Base-by-base conservation (phyloP, 1,140 invertebrate genomes). In the Aphaenogaster floridana region DNA sequence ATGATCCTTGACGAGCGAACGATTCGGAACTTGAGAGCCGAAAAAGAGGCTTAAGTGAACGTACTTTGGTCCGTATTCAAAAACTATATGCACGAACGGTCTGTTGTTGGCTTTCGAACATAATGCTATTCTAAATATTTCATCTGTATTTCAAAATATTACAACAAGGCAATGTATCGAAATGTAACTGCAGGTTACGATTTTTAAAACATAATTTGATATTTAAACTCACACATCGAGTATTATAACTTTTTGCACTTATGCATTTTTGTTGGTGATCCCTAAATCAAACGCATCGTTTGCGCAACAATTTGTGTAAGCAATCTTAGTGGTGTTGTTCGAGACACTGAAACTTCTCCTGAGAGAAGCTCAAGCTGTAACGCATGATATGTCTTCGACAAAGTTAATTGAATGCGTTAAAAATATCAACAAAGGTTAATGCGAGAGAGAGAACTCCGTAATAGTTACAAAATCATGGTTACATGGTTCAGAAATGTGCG, bases 401-500 rank as follows among this genome's bases (percentile, higher is more conserved):
- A 52, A 50, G 77, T 66, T 66, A 64, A 21, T 9, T n/a, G 34
- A 79, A 66, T 79, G 42, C 21, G 76, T 2, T 78, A 45, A 45
- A 59, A 48, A 79, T 64, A 66, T 7, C 7, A 17, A 79, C n/a
- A 17, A 61, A 74, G 21, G 61, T 61, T 61, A 34, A 21, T 66
- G 42, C 17, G 59, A 48, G 45, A 78, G 42, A 11, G 59, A 48
- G 45, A 78, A 61, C 3, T 79, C 21, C n/a, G 54, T 61, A 77
- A 77, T 61, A 59, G 3, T 45, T 61, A 66, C 34, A 36, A 28
- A 57, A 79, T 0, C 61, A 21, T 28, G 28, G 63, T 36, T 39
- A 63, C 8, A 54, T 76, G 34, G 17, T 42, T 54, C 45, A 59
- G 28, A 78, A 15, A 66, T 36, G 50, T 57, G 2, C 6, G 28